Conservation (phyloP, 2,113 vertebrate genomes). For the Otocyon megalotis region DNA sequence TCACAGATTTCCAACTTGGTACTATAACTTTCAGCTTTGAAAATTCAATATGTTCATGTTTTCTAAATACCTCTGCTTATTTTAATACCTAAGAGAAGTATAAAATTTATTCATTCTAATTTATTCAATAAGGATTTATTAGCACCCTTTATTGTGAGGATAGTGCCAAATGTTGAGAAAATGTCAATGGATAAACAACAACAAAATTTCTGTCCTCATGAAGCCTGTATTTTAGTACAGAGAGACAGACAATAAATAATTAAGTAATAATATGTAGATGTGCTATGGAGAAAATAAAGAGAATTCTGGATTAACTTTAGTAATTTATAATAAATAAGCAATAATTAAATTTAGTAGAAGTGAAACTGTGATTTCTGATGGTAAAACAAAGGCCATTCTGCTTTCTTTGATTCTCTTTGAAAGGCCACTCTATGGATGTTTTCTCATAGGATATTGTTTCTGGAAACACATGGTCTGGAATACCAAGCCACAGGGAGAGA, state of each 20-base stretch:
- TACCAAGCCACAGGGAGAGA: neutral
- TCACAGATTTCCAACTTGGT: neutral
- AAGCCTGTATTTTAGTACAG: constrained; percentile 11
- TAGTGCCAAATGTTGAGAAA: neutral
- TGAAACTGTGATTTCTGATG: neutral
- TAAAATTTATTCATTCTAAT: neutral
- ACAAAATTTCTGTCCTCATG: neutral
- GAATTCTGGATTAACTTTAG: neutral
- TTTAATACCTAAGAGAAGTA: neutral
- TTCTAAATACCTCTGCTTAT: neutral
- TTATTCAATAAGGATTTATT: neutral
- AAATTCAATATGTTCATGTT: neutral
- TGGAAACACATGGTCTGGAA: neutral
- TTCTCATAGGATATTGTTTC: neutral
- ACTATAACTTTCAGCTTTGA: neutral
- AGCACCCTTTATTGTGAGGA: neutral
- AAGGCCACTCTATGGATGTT: neutral
- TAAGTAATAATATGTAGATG: neutral
- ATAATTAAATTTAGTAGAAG: neutral
- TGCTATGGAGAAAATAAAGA: neutral
- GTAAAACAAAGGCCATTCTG: neutral
- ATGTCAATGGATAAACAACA: neutral
- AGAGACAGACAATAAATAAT: neutral
- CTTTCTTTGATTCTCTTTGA: neutral
- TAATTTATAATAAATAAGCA: constrained; percentile 19